A percentile compares a stretch with the other conserved stretches of the same genome.
phyloP scores from a whole-genome alignment of 2,888 invertebrate species.

The Andricus curvator region DNA sequence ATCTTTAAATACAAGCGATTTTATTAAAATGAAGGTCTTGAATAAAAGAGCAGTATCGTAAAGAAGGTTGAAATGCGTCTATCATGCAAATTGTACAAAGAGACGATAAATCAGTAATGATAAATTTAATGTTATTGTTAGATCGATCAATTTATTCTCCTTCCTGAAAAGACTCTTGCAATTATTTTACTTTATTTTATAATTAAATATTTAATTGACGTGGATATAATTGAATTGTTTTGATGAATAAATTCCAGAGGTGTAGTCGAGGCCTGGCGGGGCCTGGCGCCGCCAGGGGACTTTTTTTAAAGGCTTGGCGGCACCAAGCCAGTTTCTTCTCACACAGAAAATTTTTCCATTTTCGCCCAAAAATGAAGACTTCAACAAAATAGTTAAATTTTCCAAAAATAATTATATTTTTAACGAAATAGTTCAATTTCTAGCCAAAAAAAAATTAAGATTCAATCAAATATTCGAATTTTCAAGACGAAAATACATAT shows the following conservation, averaged over 20 bases:
- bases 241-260: neutral
- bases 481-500: no score
- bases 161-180: neutral
- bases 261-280: no score
- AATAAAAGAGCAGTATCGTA: neutral
- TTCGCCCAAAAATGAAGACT: no score
- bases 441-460: no score
- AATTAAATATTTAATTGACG: neutral
- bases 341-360: no score
- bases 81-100: slow-evolving; percentile 2
- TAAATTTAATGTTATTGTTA: neutral
- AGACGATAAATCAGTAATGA: neutral
- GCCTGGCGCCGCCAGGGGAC: no score
- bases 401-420: no score
- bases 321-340: no score
- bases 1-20: neutral
- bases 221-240: neutral
- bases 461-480: no score
- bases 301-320: no score
- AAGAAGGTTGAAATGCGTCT: neutral
- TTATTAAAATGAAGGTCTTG: slow-evolving; percentile 1
- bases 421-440: no score
- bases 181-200: neutral
- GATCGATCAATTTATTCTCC: neutral
- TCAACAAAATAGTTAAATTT: no score